Base-by-base conservation (phyloP, 64 coral and sea anemone genomes). In the Cladopsammia gracilis region DNA sequence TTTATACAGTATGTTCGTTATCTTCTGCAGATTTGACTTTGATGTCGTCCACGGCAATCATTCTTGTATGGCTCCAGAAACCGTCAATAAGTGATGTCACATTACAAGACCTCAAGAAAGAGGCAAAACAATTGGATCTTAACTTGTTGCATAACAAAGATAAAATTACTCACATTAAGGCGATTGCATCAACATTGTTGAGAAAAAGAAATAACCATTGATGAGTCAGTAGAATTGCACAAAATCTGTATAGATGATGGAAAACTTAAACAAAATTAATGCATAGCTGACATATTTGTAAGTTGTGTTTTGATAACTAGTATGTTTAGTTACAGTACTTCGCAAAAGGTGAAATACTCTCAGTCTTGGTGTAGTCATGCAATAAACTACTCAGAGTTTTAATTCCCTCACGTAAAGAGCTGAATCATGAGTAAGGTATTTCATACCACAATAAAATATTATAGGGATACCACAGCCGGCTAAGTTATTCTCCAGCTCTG, bases 101-200 rank as follows among this genome's bases (percentile, higher is more conserved):
- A 50, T 19, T 77, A 18, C 3, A 77, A 20, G 47, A 47, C 19
- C 49, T 77, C 12, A 77, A 77, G 5, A 19, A 77, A 23, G 48
- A 77, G 6, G 74, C 47, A 13, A 77, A 77, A 48, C 14, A 54
- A 8, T 8, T 77, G 19, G 74, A 48, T 4, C 4, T 77, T 10
- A 71, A 20, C 25, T 71, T 71, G 10, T 77, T 51, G 9, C 13
- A 18, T 20, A 77, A 77, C 48, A 77, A 77, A 53, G 74, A 77
- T 48, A 77, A 77, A 54, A 77, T 53, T 18, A 77, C 74, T 10
- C 19, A 77, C 49, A 50, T 77, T 8, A 13, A 19, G 19, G 74
- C 74, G 53, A 18, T 77, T 6, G 74, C 74, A 7, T 77, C 74
- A 77, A 20, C 47, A 53, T 19, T 77, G 13, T 2, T 77, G 48